A percentile compares a stretch with the other conserved stretches of the same genome.
phyloP scores from a whole-genome alignment of 2,797 vertebrate genomes.

The Rhabdomys pumilio region DNA sequence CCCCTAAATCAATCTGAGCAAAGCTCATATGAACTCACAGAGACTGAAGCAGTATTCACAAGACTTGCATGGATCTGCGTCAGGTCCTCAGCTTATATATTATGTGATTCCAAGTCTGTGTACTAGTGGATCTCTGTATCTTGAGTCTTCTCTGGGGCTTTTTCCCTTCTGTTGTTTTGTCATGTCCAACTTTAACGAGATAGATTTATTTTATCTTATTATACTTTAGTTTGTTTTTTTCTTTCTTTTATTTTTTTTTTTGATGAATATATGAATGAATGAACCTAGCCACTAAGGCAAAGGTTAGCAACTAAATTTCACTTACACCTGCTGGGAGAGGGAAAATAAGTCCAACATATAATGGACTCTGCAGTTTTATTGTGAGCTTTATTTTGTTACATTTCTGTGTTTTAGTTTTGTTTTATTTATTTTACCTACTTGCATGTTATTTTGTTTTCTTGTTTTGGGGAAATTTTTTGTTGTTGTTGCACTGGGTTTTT shows the following conservation, averaged over 20 bases:
- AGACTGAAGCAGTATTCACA: not conserved
- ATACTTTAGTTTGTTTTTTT: not conserved
- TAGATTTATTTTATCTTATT: not conserved
- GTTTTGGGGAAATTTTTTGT: not conserved
- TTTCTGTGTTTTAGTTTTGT: not conserved
- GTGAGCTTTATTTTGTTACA: not conserved
- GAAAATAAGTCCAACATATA: not conserved
- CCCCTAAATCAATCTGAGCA: too few species aligned
- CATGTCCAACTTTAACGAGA: not conserved
- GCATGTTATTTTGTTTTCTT: not conserved
- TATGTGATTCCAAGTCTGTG: not conserved
- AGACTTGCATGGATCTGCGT: not conserved
- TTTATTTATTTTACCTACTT: not conserved
- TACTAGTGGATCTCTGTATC: not conserved
- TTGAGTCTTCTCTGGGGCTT: not conserved
- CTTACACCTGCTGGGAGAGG: not conserved
- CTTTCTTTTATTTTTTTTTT: too few species aligned
- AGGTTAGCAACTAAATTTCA: not conserved
- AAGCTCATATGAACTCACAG: not conserved
- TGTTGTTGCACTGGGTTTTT: not conserved
- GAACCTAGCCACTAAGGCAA: not conserved
- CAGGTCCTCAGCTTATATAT: not conserved
- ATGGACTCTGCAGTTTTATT: not conserved
- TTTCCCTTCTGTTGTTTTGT: not conserved
- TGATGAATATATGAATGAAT: not conserved